Conservation (phyloP, 2,888 invertebrate species). For the Pyrochroa serraticornis region DNA sequence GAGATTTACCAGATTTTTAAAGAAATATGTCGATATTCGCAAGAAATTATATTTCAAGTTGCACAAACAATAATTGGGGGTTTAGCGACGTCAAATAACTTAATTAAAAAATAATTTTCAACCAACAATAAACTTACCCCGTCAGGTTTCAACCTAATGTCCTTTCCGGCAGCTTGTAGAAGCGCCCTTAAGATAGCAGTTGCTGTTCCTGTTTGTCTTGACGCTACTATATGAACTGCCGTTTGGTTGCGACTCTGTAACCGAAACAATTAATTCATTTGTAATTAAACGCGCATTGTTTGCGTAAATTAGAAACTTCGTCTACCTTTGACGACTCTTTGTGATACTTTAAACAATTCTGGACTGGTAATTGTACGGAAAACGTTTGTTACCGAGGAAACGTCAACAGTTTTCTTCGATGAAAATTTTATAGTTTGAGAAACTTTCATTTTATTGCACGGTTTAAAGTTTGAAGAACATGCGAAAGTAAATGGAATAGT, state of each 20-base stretch:
- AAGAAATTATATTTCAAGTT: too few species aligned
- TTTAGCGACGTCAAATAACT: too few species aligned
- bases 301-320: too few species aligned
- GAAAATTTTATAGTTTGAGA: too few species aligned
- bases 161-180: slow-evolving; percentile 86
- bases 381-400: slow-evolving; percentile 17
- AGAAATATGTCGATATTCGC: too few species aligned
- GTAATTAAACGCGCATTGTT: too few species aligned
- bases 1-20: too few species aligned
- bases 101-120: slow-evolving; percentile 44
- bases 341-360: not conserved
- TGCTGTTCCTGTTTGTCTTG: slow-evolving; percentile 90
- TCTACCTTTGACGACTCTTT: too few species aligned
- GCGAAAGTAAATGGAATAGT: slow-evolving; percentile 8
- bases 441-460: slow-evolving; percentile 10
- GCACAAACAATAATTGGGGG: too few species aligned
- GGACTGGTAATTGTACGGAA: not conserved
- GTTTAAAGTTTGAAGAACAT: slow-evolving; percentile 19
- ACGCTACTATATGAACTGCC: slow-evolving; percentile 93
- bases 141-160: slow-evolving; percentile 84
- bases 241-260: slow-evolving; percentile 89
- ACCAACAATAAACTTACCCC: slow-evolving; percentile 71
- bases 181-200: slow-evolving; percentile 89
- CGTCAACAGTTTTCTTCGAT: slow-evolving; percentile 16
- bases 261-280: slow-evolving; percentile 16